phyloP scores from a whole-genome alignment of 2,113 vertebrate genomes.

The Romanogobio albipinnatus region DNA sequence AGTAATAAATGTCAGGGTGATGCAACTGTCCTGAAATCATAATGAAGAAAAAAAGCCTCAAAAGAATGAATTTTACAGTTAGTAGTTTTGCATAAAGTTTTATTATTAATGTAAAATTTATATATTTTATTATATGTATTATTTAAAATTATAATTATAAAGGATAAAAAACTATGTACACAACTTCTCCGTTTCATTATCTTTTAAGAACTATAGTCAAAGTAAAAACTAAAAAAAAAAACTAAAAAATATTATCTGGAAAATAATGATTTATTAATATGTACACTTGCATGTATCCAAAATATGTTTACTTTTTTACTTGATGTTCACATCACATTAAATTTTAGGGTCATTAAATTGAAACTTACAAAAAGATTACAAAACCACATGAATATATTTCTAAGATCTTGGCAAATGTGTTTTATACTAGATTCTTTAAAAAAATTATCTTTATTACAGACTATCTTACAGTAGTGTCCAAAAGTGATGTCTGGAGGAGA shows the following conservation, averaged over 20 bases:
- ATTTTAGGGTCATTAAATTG: not conserved
- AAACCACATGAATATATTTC: not conserved
- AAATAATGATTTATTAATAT: not conserved
- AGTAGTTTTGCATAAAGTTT: not conserved
- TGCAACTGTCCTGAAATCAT: conserved; percentile 17
- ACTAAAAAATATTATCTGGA: not conserved
- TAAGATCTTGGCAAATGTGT: too few species aligned
- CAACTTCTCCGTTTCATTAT: too few species aligned
- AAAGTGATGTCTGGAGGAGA: too few species aligned
- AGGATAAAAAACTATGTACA: too few species aligned
- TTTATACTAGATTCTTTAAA: too few species aligned
- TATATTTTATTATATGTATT: too few species aligned
- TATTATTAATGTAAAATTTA: not conserved
- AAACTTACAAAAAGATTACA: not conserved
- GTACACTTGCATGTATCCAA: not conserved
- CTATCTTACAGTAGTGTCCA: not conserved
- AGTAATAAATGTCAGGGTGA: not conserved
- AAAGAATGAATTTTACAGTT: not conserved
- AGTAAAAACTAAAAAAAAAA: too few species aligned
- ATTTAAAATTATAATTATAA: too few species aligned
- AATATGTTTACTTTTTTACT: not conserved
- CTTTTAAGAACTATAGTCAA: too few species aligned
- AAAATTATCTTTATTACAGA: not conserved
- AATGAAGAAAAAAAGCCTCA: not conserved
- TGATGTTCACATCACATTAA: not conserved